Base-by-base conservation (phyloP, 2,888 invertebrate genomes). In the Sarcophaga subvicina region DNA sequence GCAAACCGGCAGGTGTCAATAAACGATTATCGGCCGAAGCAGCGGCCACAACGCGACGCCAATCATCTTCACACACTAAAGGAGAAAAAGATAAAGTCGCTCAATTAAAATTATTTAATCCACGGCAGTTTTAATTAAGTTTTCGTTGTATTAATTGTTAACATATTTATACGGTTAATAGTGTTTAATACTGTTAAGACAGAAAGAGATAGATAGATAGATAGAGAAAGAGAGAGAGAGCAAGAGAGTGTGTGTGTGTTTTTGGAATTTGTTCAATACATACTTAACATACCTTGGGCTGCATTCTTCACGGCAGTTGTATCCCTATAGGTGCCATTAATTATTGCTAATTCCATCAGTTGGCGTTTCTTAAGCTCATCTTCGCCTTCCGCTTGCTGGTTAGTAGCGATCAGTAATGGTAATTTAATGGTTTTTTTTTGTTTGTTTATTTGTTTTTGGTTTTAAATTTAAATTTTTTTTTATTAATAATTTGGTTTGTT, bases 351-450 rank as follows among this genome's bases (percentile, higher is more conserved):
- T 94, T 99, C 99, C 99, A 99, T 99, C 91, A 99, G 95, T 94
- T 99, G 99, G 93, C 99, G 96, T 94, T 99, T 99, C 96, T 99
- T 99, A 93, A 99, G 95, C 94, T 99, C 99, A 94, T 99, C 99
- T 95, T 99, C 99, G 88, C 99, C 99, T 94, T 99, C 99, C 88
- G 99, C 99, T 99, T 99, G 97, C 96, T 96, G 94, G 37, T 89
- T 93, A 92, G 93, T 93, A 92, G 54, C 54, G 54, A 54, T 90
- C 86, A 72, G 71, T 73, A 86, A 85, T 45, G 64, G 72, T 79
- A 47, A 64, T 89, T 89, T 79, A 88, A 78, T 88, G 89, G 12
- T 87, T 89, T 80, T 73, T 72, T 88, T 82, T 88, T 81, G 20
- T 20, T 1, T 83, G 83, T 73, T 69, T 63, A 8, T 75, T 80